Conservation (phyloP, 2,888 invertebrate species). For the Epiperipatus broadwayi region DNA sequence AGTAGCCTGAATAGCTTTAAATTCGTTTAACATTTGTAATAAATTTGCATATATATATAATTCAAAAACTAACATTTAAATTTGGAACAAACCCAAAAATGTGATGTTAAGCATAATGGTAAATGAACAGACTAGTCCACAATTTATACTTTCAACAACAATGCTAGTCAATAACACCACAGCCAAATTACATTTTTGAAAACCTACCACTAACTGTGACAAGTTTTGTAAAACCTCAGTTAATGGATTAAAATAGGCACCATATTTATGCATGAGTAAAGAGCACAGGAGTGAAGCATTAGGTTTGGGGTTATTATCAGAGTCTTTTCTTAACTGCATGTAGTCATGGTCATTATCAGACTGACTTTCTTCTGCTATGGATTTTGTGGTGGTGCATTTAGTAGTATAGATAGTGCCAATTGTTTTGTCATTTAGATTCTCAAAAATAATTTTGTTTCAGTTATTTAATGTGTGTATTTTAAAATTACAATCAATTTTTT, state of each 20-base stretch:
- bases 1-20: too few species aligned
- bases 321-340: slow-evolving; percentile 18
- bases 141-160: slow-evolving; percentile 70
- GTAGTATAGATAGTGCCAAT: too few species aligned
- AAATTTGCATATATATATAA: too few species aligned
- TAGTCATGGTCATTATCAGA: too few species aligned
- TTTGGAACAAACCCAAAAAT: slow-evolving; percentile 51
- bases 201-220: slow-evolving; percentile 76
- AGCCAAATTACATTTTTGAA: slow-evolving; percentile 90
- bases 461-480: too few species aligned
- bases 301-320: slow-evolving; percentile 27
- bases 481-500: too few species aligned
- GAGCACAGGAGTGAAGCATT: slow-evolving; percentile 63
- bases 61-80: too few species aligned
- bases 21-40: too few species aligned
- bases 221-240: slow-evolving; percentile 69
- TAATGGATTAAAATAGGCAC: slow-evolving; percentile 90
- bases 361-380: too few species aligned
- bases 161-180: slow-evolving; percentile 91
- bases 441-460: too few species aligned
- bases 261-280: slow-evolving; percentile 97
- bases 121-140: slow-evolving; percentile 91
- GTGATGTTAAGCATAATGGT: slow-evolving; percentile 88
- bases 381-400: too few species aligned
- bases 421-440: too few species aligned